Evolutionary conservation across 2,888 invertebrate genomes (phyloP).

Genomic region (Drosophila paracracens): DNA sequence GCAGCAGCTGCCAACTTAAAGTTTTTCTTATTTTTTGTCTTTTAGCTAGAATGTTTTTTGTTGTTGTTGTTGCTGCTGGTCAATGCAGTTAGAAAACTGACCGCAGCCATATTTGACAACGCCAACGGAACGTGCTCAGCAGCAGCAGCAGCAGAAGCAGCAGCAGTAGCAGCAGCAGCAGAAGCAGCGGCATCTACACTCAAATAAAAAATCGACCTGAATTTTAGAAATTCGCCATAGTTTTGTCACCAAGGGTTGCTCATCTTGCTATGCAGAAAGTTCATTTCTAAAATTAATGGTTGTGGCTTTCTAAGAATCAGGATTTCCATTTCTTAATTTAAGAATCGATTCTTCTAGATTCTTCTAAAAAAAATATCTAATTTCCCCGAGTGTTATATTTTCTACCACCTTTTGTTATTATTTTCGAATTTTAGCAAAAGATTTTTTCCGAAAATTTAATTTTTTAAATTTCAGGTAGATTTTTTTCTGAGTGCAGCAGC

Average conservation of each 20-base stretch:
- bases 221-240: background rate
- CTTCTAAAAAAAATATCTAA: background rate
- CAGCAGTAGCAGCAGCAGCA: background rate
- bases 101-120: slow-evolving; percentile 78
- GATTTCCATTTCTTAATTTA: too few relatives aligned
- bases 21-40: slow-evolving; percentile 40
- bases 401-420: background rate
- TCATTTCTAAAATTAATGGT: background rate
- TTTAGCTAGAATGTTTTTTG: slow-evolving; percentile 11
- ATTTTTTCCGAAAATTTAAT: background rate
- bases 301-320: too few relatives aligned
- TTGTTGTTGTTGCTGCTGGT: slow-evolving; percentile 32
- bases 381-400: background rate
- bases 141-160: background rate
- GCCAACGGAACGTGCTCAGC: slow-evolving; percentile 66
- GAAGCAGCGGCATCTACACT: background rate
- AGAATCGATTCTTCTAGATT: background rate
- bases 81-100: slow-evolving; percentile 66
- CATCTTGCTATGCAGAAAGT: background rate
- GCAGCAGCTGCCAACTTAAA: slow-evolving; percentile 34
- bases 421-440: background rate
- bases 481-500: background rate
- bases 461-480: background rate
- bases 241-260: background rate
- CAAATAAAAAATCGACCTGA: background rate